A percentile compares a stretch with the other conserved stretches of the same genome.
Evolutionary conservation across 2,888 invertebrate species (phyloP).

Genomic region (Hanleya hanleyi): DNA sequence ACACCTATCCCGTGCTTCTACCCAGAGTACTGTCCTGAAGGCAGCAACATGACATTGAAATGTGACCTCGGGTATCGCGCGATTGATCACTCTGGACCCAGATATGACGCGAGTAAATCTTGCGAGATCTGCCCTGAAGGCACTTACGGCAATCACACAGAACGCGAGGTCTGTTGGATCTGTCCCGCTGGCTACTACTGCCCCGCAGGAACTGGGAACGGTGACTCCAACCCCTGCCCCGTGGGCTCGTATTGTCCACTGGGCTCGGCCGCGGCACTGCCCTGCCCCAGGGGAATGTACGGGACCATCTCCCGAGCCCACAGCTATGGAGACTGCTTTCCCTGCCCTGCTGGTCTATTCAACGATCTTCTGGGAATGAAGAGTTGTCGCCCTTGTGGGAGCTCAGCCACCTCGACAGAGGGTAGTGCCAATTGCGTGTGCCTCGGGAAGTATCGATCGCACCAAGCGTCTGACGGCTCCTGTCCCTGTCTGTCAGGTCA

Average conservation of each 20-base stretch:
- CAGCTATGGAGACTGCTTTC: constrained; percentile 49
- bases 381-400: constrained; percentile 64
- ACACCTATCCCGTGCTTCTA: constrained; percentile 56
- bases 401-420: constrained; percentile 45
- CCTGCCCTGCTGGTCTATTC: constrained; percentile 58
- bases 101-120: constrained; percentile 48
- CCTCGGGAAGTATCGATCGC: constrained; percentile 59
- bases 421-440: constrained; percentile 60
- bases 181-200: constrained; percentile 71
- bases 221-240: constrained; percentile 54
- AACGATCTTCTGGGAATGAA: constrained; percentile 52
- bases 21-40: constrained; percentile 67
- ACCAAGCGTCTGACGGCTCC: constrained; percentile 58
- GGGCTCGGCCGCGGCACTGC: constrained; percentile 45
- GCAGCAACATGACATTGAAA: constrained; percentile 58
- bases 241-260: constrained; percentile 62
- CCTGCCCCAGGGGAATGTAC: constrained; percentile 63
- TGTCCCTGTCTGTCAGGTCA: constrained; percentile 64
- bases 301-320: constrained; percentile 46
- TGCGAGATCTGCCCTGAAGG: constrained; percentile 67
- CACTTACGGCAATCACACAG: constrained; percentile 64
- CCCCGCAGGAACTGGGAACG: constrained; percentile 61
- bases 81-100: constrained; percentile 51
- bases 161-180: constrained; percentile 52
- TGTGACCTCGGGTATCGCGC: constrained; percentile 67